These are phyloP conservation scores for Pleuronectes platessa DNA, from an alignment of 2,113 vertebrate genomes.

Conservation along the genomic window DNA sequence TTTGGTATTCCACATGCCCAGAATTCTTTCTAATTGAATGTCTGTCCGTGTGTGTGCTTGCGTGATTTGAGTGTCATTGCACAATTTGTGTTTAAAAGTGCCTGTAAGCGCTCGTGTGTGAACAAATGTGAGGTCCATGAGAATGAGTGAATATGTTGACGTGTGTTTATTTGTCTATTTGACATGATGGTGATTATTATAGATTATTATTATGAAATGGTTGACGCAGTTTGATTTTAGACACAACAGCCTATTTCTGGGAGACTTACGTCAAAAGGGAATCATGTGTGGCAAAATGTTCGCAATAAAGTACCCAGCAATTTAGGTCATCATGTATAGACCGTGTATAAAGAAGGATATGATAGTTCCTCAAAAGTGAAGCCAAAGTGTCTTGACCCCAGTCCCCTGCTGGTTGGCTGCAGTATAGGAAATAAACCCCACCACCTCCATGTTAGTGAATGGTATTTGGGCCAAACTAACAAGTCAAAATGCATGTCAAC, in stretches of 20 bases:
- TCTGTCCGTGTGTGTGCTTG: constrained; percentile 7
- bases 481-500: too few species aligned
- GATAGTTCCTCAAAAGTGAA: too few species aligned
- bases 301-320: too few species aligned
- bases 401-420: too few species aligned
- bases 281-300: too few species aligned
- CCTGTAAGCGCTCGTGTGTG: constrained; percentile 13
- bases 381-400: too few species aligned
- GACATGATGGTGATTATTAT: not conserved
- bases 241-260: not conserved
- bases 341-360: too few species aligned
- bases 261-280: too few species aligned
- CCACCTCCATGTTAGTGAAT: not conserved
- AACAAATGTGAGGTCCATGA: not conserved
- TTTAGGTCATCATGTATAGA: too few species aligned
- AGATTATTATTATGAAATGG: too few species aligned
- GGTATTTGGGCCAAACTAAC: too few species aligned
- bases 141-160: constrained; percentile 27
- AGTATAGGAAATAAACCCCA: too few species aligned
- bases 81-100: constrained; percentile 27
- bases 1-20: constrained; percentile 36
- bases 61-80: constrained; percentile 15
- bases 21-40: constrained; percentile 25
- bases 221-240: not conserved
- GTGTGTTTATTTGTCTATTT: constrained; percentile 18